A percentile compares a stretch with the other conserved stretches of the same genome.
Conservation (phyloP, 2,113 vertebrate species). For the Tragelaphus scriptus region DNA sequence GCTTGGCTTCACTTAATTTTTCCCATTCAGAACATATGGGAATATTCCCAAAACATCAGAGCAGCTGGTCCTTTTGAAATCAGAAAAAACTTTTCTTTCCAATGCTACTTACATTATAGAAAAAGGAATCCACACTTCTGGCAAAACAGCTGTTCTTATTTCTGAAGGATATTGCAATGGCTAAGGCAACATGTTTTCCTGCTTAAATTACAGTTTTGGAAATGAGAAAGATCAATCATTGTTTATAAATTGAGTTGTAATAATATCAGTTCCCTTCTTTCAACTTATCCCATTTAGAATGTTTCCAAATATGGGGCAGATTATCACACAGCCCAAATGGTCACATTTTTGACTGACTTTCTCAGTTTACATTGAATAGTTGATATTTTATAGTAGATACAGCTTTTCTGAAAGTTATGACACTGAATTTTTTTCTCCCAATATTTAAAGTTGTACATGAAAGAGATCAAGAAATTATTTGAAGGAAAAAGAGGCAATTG, state of each 20-base stretch:
- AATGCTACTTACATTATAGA: slow-evolving; percentile 24
- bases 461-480: background rate
- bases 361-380: slow-evolving; percentile 14
- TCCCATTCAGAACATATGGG: slow-evolving; percentile 65
- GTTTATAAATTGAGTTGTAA: slow-evolving; percentile 27
- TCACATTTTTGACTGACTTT: slow-evolving; percentile 4
- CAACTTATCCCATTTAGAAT: slow-evolving; percentile 41
- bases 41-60: slow-evolving; percentile 58
- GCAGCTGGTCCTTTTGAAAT: slow-evolving; percentile 50
- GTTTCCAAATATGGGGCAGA: slow-evolving; percentile 33
- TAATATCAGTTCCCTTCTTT: slow-evolving; percentile 2
- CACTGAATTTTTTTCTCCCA: background rate
- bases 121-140: slow-evolving; percentile 20
- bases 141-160: slow-evolving; percentile 57
- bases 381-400: background rate
- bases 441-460: background rate
- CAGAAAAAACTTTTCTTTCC: slow-evolving; percentile 29
- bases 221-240: slow-evolving; percentile 44
- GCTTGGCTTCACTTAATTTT: slow-evolving; percentile 58
- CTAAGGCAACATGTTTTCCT: slow-evolving; percentile 44
- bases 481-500: background rate
- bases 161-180: background rate
- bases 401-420: background rate
- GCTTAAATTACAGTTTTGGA: slow-evolving; percentile 55
- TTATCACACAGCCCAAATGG: background rate